Percentiles rank a stretch among this genome's conserved stretches.
Conservation (phyloP, 1,140 invertebrate species). For the Chrysomallon squamiferum region DNA sequence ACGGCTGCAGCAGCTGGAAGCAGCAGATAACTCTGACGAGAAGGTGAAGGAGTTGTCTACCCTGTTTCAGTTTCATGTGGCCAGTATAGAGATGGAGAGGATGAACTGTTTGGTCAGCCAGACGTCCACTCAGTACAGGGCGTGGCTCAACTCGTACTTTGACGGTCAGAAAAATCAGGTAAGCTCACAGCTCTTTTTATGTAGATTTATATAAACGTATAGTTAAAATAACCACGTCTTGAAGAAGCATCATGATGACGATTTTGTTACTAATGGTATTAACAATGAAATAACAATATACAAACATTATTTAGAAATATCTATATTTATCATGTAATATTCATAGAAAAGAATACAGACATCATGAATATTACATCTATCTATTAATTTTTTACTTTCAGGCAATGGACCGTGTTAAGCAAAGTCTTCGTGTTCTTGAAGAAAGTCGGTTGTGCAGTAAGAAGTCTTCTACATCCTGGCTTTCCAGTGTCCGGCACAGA, state of each 20-base stretch:
- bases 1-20: neutral
- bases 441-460: constrained; percentile 11
- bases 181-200: no score
- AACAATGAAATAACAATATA: no score
- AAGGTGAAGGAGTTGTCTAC: neutral
- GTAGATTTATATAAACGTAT: no score
- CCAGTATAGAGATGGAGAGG: neutral
- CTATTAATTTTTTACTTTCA: no score
- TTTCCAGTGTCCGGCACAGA: neutral
- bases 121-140: neutral
- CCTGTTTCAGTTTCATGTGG: neutral
- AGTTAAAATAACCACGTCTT: neutral
- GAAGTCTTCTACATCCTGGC: neutral
- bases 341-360: no score
- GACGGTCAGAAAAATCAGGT: neutral
- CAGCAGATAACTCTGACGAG: neutral
- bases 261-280: no score
- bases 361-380: no score
- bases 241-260: neutral
- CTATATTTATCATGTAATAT: no score
- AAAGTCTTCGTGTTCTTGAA: constrained; percentile 31
- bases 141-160: neutral
- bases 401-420: constrained; percentile 38
- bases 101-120: neutral
- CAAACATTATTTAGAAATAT: no score